phyloP scores from a whole-genome alignment of 2,113 vertebrate genomes.

The Lota lota region DNA sequence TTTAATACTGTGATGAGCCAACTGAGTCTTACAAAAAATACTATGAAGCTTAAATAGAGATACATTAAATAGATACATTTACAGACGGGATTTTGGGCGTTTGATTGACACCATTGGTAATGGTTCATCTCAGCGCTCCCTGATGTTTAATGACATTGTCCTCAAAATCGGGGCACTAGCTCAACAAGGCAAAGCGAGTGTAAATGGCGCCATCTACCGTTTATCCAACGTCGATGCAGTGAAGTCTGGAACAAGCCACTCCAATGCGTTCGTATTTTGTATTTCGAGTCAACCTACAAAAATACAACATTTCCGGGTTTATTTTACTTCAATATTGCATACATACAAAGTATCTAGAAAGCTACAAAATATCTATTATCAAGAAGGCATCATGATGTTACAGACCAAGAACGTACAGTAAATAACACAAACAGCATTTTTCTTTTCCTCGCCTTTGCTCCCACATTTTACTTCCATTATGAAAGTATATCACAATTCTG shows the following conservation, averaged over 20 bases:
- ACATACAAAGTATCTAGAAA: slow-evolving; percentile 99
- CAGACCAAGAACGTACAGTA: slow-evolving; percentile 98
- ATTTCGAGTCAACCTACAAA: neutral
- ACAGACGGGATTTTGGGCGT: no score
- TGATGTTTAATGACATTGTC: no score
- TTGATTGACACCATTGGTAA: no score
- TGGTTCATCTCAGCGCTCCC: no score
- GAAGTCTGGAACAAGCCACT: no score
- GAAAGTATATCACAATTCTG: slow-evolving; percentile 97
- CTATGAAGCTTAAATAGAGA: no score
- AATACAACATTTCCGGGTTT: slow-evolving; percentile 76
- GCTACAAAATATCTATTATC: slow-evolving; percentile 99
- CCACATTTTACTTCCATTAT: slow-evolving; percentile 91
- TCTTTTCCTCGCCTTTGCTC: slow-evolving; percentile 79
- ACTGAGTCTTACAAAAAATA: no score
- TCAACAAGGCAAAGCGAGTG: neutral
- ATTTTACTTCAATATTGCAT: slow-evolving; percentile 98
- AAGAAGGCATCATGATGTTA: slow-evolving; percentile 99
- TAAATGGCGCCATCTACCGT: slow-evolving; percentile 41
- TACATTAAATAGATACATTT: no score
- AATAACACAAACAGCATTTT: slow-evolving; percentile 87
- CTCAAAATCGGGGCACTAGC: no score
- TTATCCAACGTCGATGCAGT: neutral
- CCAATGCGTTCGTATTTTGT: no score
- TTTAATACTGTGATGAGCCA: no score